A percentile compares a stretch with the other conserved stretches of the same genome.
These are phyloP conservation scores for Cephalotes varians DNA, from an alignment of 2,888 invertebrate genomes.

Conservation along the genomic window DNA sequence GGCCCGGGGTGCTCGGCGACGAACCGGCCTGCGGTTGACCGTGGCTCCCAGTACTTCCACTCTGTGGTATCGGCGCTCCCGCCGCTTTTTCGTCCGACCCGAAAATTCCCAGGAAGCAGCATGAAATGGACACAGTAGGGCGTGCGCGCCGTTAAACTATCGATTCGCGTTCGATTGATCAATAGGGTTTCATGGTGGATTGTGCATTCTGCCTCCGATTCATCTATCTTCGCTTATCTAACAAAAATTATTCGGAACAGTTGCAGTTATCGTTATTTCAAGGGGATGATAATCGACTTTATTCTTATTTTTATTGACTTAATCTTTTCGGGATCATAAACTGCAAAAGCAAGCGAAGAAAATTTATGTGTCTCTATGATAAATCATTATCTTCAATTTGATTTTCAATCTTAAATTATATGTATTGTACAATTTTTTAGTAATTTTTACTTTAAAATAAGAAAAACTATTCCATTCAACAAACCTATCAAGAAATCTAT, in stretches of 20 bases:
- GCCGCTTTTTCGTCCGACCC: conserved; percentile 79
- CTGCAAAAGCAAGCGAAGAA: neutral
- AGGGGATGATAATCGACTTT: neutral
- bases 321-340: neutral
- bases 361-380: neutral
- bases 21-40: conserved; percentile 86
- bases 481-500: neutral
- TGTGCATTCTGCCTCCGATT: neutral
- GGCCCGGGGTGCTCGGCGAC: conserved; percentile 80
- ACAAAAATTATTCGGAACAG: neutral
- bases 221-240: conserved; percentile 1
- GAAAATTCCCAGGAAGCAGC: conserved; percentile 76
- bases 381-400: neutral
- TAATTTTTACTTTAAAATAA: neutral
- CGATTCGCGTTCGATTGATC: conserved; percentile 13
- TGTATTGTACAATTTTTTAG: neutral
- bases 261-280: neutral
- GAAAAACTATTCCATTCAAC: neutral
- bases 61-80: conserved; percentile 87
- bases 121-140: conserved; percentile 52
- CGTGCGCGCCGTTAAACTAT: conserved; percentile 40
- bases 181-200: neutral
- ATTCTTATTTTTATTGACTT: neutral
- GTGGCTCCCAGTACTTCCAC: conserved; percentile 86
- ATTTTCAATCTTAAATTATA: neutral